Evolutionary conservation across 2,888 invertebrate genomes (phyloP), one percentile per base, ranked within the genome.

Genomic region (Cremastobaeus sp.): DNA sequence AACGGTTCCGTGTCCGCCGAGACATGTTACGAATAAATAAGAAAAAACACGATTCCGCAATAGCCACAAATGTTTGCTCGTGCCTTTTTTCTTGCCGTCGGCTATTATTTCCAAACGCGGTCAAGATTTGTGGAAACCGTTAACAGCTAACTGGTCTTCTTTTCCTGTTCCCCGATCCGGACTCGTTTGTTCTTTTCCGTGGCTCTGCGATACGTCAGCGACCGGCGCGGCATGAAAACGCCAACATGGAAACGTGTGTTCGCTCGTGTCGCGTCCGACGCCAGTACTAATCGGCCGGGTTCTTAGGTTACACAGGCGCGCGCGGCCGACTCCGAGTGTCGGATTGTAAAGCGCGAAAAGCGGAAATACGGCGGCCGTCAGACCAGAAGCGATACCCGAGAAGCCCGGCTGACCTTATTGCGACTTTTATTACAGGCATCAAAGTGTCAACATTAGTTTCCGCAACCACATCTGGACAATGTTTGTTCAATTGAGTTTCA

Each of bases 11-110:
- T 65, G 54, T 65, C 72, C 47, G 48, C 60, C 60, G 60, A 59
- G 71, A 71, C 65, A 62, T 71, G 41, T 65, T 72, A 60, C 66
- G 37, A 72, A 72, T 66, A 66, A 72, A 72, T 60, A 66, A 60
- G 34, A 60, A 72, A 35, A 65, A 59, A 65, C 39, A 52, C 11
- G 59, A 39, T 60, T 57, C 71, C 57, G 65, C 71, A 72, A 59
- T 25, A 47, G 71, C 71, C 65, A 71, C 64, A 65, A 71, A 71
- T 71, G 65, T 71, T 71, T 45, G 47, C 18, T 25, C 25, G 34
- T 39, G 11, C 34, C 62, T 62, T 55, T 54, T 32, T 47, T 11
- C 17, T 28, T 48, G 8, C 14, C 12, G 28, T 41, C 62, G 52
- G 71, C 57, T 71, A 71, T 64, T 48, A 50, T 43, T 43, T 30